Base-by-base conservation (phyloP, 2,888 invertebrate genomes). In the Diaperis boleti region DNA sequence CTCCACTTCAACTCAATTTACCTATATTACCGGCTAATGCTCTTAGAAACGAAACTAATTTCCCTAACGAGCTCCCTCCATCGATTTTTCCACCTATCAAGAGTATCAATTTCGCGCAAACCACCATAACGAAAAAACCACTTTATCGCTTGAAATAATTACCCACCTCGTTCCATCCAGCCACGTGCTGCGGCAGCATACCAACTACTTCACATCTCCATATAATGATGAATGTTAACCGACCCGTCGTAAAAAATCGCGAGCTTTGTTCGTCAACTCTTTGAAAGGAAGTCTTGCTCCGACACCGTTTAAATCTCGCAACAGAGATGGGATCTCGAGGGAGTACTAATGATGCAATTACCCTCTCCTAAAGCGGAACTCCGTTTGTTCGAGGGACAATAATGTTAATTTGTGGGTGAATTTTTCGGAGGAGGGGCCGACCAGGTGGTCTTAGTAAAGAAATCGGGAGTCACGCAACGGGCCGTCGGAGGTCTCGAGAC, bases 151-250 rank as follows among this genome's bases (percentile, higher is more conserved):
- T n/a, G n/a, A n/a, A n/a, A n/a, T 20, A 20, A 20, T 20, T 20
- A 20, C 20, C 6, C 20, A 4, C 4, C 20, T 20, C n/a, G n/a
- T n/a, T n/a, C n/a, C n/a, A n/a, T n/a, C n/a, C n/a, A n/a, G n/a
- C 8, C 14, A 13, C 29, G 45, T 42, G 42, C 22, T 8, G 11
- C 20, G 20, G 42, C 42, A 42, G n/a, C n/a, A n/a, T 42, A 42
- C 14, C 29, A 45, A 45, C 29, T 29, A 31, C 14, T n/a, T n/a
- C 45, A 26, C 22, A 22, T 22, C 20, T n/a, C 42, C 42, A 42
- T 18, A 45, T 45, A 45, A 45, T 45, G 45, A 45, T 45, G 29
- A 49, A 49, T 49, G 49, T 49, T 33, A 49, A 31, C 33, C 33
- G 20, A 20, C 20, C 6, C 20, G 20, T n/a, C 20, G 6, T 3